These are phyloP conservation scores for Atta colombica DNA, from an alignment of 1,140 invertebrate species.

Conservation along the genomic window DNA sequence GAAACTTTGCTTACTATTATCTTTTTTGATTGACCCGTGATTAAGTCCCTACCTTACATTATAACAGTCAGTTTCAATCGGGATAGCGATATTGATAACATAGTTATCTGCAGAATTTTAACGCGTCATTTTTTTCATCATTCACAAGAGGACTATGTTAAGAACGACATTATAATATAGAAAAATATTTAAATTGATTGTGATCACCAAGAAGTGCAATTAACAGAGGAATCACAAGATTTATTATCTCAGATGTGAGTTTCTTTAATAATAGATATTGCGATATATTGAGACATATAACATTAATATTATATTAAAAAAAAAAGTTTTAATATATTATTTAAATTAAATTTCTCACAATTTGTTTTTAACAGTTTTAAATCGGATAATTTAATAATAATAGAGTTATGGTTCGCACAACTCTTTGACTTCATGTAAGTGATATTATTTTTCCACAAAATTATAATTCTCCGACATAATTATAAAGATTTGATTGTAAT, in stretches of 20 bases:
- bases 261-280: neutral
- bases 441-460: no score
- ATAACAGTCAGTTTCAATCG: neutral
- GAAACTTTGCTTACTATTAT: neutral
- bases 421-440: no score
- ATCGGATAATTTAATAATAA: no score
- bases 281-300: no score
- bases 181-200: conserved; percentile 16
- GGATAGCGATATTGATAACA: conserved; percentile 23
- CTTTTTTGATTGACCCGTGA: neutral
- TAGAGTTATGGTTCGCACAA: no score
- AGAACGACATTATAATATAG: neutral
- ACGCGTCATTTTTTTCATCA: neutral
- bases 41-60: conserved; percentile 22
- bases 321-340: no score
- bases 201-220: neutral
- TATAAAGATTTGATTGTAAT: no score
- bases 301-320: no score
- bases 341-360: no score
- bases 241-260: neutral
- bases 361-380: no score
- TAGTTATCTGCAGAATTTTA: conserved; percentile 18
- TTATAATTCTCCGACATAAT: no score
- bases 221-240: neutral
- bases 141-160: neutral